Evolutionary conservation across 2,888 invertebrate genomes (phyloP).

Genomic region (Caenorhabditis sp.): DNA sequence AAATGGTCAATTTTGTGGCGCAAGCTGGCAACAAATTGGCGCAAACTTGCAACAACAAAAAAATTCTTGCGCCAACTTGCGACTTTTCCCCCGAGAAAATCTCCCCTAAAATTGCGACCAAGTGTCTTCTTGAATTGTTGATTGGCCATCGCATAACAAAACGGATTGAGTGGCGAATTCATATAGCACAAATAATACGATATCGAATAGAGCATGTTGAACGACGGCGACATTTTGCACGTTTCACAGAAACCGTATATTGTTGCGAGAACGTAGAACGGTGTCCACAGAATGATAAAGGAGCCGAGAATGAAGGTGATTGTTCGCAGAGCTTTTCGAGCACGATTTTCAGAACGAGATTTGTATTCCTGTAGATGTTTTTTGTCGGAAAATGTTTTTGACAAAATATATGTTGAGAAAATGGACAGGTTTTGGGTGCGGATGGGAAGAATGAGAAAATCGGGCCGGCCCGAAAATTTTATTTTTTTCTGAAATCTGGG

Average conservation of each 20-base stretch:
- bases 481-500: no score
- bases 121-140: slow-evolving; percentile 55
- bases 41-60: no score
- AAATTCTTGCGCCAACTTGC: no score
- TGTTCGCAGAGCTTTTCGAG: slow-evolving; percentile 95
- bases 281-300: slow-evolving; percentile 98
- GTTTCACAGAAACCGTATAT: slow-evolving; percentile 90
- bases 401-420: no score
- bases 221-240: slow-evolving; percentile 73
- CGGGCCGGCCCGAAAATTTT: no score
- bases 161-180: slow-evolving; percentile 75
- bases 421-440: no score
- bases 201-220: slow-evolving; percentile 91
- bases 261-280: slow-evolving; percentile 93
- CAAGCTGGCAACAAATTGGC: no score
- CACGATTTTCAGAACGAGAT: slow-evolving; percentile 96
- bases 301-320: slow-evolving; percentile 98
- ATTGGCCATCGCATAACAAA: slow-evolving; percentile 58
- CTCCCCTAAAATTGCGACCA: slow-evolving; percentile 50
- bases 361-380: slow-evolving; percentile 76
- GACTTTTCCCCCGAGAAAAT: slow-evolving; percentile 73
- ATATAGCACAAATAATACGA: slow-evolving; percentile 97
- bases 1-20: no score
- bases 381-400: no score
- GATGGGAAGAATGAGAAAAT: no score